Base-by-base conservation (phyloP, 2,797 vertebrate genomes). In the Hippoglossus hippoglossus region DNA sequence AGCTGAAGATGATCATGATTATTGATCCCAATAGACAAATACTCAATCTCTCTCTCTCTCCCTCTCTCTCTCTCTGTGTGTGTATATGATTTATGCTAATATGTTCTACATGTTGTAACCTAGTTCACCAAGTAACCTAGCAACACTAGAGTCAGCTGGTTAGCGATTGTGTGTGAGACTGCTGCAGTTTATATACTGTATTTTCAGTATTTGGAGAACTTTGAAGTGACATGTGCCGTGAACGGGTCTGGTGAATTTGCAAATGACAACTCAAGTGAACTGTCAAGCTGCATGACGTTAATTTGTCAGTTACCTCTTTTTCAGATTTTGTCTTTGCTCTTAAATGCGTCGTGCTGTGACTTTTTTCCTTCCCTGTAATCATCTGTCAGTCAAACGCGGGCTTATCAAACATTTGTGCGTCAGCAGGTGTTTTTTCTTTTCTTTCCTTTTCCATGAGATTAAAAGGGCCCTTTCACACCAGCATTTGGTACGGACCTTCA, bases 121-220 rank as follows among this genome's bases (percentile, higher is more conserved):
- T 89, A 92, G 89, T 94, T 94, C 85, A 88, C 75, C 65, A 82
- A 89, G 92, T 94, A 93, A 90, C 93, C 93, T 94, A 94, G 93
- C 92, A 93, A 94, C 93, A 88, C 86, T 71, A 63, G 54, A 88
- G 75, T 87, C 87, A 87, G 84, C 89, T 86, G 84, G 79, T 84
- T 85, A 77, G 58, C 55, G 10, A 56, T 52, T 34, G 61, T 49
- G 57, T 39, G 54, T 73, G 28, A 52, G 67, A 64, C 66, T 78
- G 62, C 73, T 66, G 71, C 54, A 60, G 46, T 47, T 12, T 31
- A 56, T 22, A 8, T 73, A 52, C 13, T 26, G 49, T 25, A 16
- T 4, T 19, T 62, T 71, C 47, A 36, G 71, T 41, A 22, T 63
- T 83, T 67, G 25, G 46, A 75, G 36, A 56, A 65, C 26, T 81